Percentiles rank a stretch among this genome's conserved stretches.
phyloP scores from a whole-genome alignment of 2,113 vertebrate genomes.

The Noturus placidus region DNA sequence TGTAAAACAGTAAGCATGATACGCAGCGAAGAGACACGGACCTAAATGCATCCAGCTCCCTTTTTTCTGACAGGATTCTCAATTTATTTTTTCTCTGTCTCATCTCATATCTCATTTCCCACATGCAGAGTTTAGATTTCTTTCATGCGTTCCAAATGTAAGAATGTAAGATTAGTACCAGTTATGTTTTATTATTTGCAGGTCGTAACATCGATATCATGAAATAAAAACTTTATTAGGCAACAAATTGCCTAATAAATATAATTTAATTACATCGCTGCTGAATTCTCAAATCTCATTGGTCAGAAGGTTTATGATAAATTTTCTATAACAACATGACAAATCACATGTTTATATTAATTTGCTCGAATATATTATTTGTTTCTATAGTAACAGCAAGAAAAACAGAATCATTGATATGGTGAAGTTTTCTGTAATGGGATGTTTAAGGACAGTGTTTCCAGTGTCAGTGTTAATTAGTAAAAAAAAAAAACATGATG shows the following conservation, averaged over 20 bases:
- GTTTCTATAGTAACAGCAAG: neutral
- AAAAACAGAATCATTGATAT: neutral
- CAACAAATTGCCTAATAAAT: neutral
- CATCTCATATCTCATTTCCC: neutral
- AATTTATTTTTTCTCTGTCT: neutral
- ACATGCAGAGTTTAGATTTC: neutral
- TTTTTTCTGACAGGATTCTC: too few relatives aligned
- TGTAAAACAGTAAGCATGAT: conserved; percentile 12
- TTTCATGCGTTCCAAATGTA: neutral
- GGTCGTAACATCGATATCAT: neutral
- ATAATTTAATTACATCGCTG: neutral
- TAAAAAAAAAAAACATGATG: neutral
- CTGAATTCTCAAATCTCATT: neutral
- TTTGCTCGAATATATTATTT: neutral
- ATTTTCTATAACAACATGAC: neutral
- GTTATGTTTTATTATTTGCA: neutral
- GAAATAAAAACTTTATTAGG: neutral
- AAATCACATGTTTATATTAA: neutral
- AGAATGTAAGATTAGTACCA: neutral
- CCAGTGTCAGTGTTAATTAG: neutral
- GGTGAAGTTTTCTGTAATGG: neutral
- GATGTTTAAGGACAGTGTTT: neutral
- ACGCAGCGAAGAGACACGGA: neutral
- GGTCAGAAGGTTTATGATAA: neutral
- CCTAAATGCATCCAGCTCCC: neutral